These are phyloP conservation scores for Scolopax rusticola DNA, from an alignment of 2,797 vertebrate genomes.

Conservation along the genomic window DNA sequence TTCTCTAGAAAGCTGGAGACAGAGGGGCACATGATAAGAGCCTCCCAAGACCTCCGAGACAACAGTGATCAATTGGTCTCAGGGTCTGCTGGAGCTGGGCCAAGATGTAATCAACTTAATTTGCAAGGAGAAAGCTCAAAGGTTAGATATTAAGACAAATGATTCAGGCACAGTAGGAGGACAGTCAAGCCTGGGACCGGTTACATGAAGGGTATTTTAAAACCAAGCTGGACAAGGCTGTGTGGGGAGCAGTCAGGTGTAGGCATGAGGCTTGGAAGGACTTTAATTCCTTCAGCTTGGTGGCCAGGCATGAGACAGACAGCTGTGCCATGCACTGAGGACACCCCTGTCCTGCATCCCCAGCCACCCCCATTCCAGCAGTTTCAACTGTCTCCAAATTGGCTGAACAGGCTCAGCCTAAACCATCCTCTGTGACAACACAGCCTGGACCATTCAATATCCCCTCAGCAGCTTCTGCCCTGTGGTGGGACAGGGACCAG, in stretches of 20 bases:
- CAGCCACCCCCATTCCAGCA: not conserved
- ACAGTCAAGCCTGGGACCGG: not conserved
- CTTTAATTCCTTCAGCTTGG: not conserved
- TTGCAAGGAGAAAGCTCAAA: not conserved
- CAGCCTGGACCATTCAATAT: not conserved
- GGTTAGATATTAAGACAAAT: conserved; percentile 5
- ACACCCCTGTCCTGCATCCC: not conserved
- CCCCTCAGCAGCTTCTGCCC: not conserved
- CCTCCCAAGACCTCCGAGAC: not conserved
- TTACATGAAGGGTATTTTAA: not conserved
- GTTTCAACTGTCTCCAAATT: not conserved
- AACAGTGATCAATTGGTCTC: conserved; percentile 4
- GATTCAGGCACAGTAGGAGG: not conserved
- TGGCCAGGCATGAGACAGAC: not conserved
- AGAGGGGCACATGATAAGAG: not conserved
- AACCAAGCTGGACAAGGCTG: not conserved
- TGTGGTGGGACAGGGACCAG: fast-evolving
- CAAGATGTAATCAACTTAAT: conserved; percentile 31
- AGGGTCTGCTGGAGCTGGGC: not conserved
- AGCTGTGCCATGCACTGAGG: fast-evolving
- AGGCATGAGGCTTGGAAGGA: fast-evolving
- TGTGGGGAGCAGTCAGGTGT: not conserved
- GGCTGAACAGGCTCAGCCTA: not conserved
- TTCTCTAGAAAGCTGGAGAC: not conserved
- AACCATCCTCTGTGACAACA: not conserved